phyloP scores from a whole-genome alignment of 2,113 vertebrate genomes.

The Hemichromis elongatus region DNA sequence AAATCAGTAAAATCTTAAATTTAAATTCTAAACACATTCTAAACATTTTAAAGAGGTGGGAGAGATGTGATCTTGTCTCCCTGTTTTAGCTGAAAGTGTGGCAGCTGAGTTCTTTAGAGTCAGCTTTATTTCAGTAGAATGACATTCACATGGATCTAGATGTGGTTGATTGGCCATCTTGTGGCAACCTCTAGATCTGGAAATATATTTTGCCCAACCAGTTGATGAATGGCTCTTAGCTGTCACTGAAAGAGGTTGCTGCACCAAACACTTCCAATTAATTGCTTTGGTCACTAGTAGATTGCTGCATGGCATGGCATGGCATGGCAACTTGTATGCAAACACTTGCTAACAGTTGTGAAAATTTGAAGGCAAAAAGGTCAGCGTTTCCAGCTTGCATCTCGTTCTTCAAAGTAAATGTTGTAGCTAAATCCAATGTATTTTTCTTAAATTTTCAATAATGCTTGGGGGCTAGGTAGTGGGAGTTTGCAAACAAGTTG shows the following conservation, averaged over 20 bases:
- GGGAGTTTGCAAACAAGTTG: not conserved
- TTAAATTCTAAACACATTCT: too few species aligned
- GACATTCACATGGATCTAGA: not conserved
- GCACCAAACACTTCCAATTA: not conserved
- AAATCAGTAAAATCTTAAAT: not conserved
- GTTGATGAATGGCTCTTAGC: not conserved
- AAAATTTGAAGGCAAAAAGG: not conserved
- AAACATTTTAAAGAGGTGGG: not conserved
- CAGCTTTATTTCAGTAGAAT: not conserved
- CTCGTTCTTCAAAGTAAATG: not conserved
- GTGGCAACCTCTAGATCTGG: not conserved
- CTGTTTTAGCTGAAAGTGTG: not conserved
- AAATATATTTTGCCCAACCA: not conserved
- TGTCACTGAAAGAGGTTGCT: not conserved
- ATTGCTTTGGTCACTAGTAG: not conserved
- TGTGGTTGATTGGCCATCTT: not conserved
- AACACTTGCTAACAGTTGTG: not conserved
- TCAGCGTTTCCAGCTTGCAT: not conserved
- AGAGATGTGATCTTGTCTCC: not conserved
- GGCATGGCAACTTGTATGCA: not conserved
- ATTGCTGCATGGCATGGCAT: not conserved
- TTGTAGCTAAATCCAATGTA: not conserved
- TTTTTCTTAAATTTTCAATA: not conserved
- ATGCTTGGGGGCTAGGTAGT: not conserved
- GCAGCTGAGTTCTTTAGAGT: not conserved